These are phyloP conservation scores for Pollimyrus isidori DNA, from an alignment of 2,113 vertebrate species.

Conservation along the genomic window DNA sequence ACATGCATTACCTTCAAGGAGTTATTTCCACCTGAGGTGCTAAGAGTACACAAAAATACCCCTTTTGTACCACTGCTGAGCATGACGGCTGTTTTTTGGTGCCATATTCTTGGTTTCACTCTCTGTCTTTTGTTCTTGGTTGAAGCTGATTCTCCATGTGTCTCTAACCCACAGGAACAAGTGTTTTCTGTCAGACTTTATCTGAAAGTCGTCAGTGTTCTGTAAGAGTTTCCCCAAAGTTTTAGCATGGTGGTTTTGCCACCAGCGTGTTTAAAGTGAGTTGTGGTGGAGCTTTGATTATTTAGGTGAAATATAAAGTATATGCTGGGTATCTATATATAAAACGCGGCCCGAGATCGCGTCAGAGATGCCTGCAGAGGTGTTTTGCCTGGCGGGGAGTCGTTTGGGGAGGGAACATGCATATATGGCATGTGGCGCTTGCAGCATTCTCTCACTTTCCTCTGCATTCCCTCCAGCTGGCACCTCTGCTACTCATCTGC, in stretches of 20 bases:
- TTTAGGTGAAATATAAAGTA: neutral
- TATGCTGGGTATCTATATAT: neutral
- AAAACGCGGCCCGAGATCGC: neutral
- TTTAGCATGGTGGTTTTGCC: too few relatives aligned
- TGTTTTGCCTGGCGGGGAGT: neutral
- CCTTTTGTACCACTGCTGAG: neutral
- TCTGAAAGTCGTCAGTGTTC: neutral
- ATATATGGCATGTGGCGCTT: neutral
- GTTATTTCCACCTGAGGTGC: neutral
- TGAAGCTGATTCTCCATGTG: neutral
- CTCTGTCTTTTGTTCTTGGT: neutral
- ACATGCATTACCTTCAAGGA: constrained; percentile 12
- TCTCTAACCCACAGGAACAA: neutral
- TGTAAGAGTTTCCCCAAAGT: neutral
- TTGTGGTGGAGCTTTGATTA: constrained; percentile 16
- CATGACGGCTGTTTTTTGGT: neutral
- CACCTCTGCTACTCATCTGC: neutral
- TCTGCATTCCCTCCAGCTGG: neutral
- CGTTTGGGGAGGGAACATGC: neutral
- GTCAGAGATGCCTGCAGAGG: neutral
- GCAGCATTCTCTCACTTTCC: neutral
- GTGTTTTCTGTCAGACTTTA: neutral
- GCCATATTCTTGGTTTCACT: neutral
- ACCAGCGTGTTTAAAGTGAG: constrained; percentile 6
- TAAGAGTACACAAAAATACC: neutral